These are phyloP conservation scores for Ooceraea biroi DNA, from an alignment of 1,140 invertebrate genomes.

Conservation along the genomic window DNA sequence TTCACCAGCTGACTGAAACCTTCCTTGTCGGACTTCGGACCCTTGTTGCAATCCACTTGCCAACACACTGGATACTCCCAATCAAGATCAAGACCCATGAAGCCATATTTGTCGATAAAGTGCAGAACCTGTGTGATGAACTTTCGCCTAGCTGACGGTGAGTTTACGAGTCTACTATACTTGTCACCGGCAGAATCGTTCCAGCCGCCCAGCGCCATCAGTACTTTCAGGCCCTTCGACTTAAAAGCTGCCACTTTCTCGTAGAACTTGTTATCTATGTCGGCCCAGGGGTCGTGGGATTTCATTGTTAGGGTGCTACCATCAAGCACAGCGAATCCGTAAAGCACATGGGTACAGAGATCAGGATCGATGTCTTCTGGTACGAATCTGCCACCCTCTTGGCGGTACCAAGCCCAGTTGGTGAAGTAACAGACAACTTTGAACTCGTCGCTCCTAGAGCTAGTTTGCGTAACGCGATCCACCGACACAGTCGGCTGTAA, in stretches of 20 bases:
- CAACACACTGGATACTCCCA: constrained; percentile 90
- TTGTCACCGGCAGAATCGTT: constrained; percentile 89
- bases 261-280: constrained; percentile 89
- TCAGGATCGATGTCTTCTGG: constrained; percentile 89
- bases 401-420: constrained; percentile 89
- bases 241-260: constrained; percentile 87
- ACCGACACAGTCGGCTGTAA: constrained; percentile 23
- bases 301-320: constrained; percentile 86
- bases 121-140: constrained; percentile 87
- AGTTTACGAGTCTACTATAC: constrained; percentile 88
- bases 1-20: constrained; percentile 90
- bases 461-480: constrained; percentile 37
- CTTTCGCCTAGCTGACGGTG: constrained; percentile 82
- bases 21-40: constrained; percentile 91
- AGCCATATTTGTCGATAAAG: constrained; percentile 88
- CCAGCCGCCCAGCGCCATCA: constrained; percentile 89
- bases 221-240: constrained; percentile 87
- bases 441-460: constrained; percentile 80
- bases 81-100: constrained; percentile 89
- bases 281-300: constrained; percentile 89
- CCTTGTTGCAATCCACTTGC: constrained; percentile 92
- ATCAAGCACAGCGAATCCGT: constrained; percentile 89
- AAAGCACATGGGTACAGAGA: constrained; percentile 90
- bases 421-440: constrained; percentile 90
- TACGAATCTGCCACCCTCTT: constrained; percentile 87